Base-by-base conservation (phyloP, 1,140 invertebrate species). In the Vanessa tameamea region DNA sequence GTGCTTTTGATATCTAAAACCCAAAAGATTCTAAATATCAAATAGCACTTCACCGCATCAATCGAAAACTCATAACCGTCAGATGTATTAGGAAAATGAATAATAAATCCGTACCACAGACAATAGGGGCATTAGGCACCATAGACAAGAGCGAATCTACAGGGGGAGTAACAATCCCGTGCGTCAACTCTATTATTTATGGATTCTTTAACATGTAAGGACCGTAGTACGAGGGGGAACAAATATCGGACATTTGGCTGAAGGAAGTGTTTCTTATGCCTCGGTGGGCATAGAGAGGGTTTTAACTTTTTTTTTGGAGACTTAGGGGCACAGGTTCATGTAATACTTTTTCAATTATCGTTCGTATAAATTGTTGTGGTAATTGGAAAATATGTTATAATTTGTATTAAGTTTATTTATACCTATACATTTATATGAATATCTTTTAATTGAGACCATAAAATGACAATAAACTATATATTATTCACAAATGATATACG, bases 151-250 rank as follows among this genome's bases (percentile, higher is more conserved):
- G 81, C 73, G 81, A 80, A 79, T 83, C 84, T 84, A 82, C 82
- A 82, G 82, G 84, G 85, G 85, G 86, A 79, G 79, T 72, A 78
- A 86, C 82, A 90, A 90, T 89, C 86, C 86, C 80, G 79, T 83
- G 89, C 90, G 90, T 90, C 90, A 92, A 92, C 86, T 92, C 83
- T 92, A 92, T 92, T 92, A 92, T 92, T 92, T 91, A 92, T 92
- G 90, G 90, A 92, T 92, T 92, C 90, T 91, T 91, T 88, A 92
- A 92, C 90, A 92, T 88, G 88, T 91, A 90, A 92, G 90, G 85
- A 84, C 82, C 76, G 73, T 86, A 66, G 80, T 78, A 78, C 78
- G 79, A 67, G 68, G 79, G 75, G 79, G 71, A 82, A 79, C 73
- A 65, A 81, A 80, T 75, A 82, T 82, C 79, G 88, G 86, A 91